Percentiles rank a stretch among this genome's conserved stretches.
Conservation (phyloP, 2,113 vertebrate genomes). For the Oncorhynchus masou region DNA sequence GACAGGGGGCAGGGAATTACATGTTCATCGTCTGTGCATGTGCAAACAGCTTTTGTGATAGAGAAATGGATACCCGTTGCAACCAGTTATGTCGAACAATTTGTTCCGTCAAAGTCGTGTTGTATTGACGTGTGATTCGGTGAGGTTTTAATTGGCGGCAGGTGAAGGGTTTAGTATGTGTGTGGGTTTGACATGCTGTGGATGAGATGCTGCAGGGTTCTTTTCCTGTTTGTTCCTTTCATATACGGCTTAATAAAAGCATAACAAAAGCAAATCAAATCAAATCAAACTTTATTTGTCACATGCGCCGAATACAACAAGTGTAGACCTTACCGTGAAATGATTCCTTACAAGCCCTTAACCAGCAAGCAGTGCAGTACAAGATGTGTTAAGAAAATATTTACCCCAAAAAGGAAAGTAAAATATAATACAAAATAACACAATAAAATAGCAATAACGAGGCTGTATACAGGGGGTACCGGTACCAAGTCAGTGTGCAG, state of each 20-base stretch:
- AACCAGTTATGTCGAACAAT: constrained; percentile 33
- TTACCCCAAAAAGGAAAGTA: no score
- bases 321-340: no score
- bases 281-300: no score
- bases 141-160: neutral
- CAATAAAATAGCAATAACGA: no score
- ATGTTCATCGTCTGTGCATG: constrained; percentile 53
- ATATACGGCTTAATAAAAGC: neutral
- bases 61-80: constrained; percentile 39
- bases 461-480: no score
- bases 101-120: constrained; percentile 35
- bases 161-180: neutral
- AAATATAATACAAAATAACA: no score
- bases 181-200: neutral
- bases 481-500: no score
- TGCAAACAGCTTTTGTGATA: constrained; percentile 64
- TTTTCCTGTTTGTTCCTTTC: neutral
- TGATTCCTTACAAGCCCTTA: no score
- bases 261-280: no score
- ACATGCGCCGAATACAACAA: no score
- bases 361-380: no score
- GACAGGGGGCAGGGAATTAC: constrained; percentile 30
- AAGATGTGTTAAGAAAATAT: no score
- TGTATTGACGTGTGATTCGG: neutral
- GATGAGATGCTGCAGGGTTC: neutral